Evolutionary conservation across 1,140 invertebrate genomes (phyloP).

Genomic region (Heliconius congener): DNA sequence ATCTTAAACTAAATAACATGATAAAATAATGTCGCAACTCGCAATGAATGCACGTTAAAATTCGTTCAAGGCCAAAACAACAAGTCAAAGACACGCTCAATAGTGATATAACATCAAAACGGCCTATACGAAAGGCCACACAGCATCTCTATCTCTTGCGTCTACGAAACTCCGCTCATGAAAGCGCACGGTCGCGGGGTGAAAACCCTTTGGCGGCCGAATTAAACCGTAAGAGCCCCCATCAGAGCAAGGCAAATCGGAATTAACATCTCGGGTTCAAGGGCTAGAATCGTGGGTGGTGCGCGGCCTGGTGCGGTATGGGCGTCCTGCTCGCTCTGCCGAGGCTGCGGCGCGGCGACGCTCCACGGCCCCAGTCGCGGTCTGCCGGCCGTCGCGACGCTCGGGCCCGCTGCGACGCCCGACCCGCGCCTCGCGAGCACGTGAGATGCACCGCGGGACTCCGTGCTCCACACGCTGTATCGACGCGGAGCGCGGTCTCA

Average conservation of each 20-base stretch:
- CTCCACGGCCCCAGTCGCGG: slow-evolving; percentile 71
- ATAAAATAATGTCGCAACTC: slow-evolving; percentile 27
- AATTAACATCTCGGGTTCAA: slow-evolving; percentile 70
- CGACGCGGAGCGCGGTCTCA: slow-evolving; percentile 57
- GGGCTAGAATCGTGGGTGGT: slow-evolving; percentile 70
- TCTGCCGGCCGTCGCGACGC: slow-evolving; percentile 78
- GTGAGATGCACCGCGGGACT: slow-evolving; percentile 63
- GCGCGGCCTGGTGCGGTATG: slow-evolving; percentile 53
- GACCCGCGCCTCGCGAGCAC: slow-evolving; percentile 52
- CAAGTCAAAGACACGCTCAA: slow-evolving; percentile 64
- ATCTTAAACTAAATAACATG: neutral
- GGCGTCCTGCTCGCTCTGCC: slow-evolving; percentile 73
- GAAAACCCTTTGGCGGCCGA: slow-evolving; percentile 68
- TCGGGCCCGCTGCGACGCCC: slow-evolving; percentile 65
- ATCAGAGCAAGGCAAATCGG: slow-evolving; percentile 64
- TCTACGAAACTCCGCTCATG: slow-evolving; percentile 63
- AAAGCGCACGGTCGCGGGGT: slow-evolving; percentile 66
- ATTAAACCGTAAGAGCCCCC: slow-evolving; percentile 62
- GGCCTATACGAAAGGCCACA: slow-evolving; percentile 62
- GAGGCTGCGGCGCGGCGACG: slow-evolving; percentile 70
- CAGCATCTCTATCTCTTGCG: slow-evolving; percentile 76
- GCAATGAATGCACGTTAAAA: slow-evolving; percentile 49
- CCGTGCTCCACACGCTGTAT: slow-evolving; percentile 39
- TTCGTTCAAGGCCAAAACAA: slow-evolving; percentile 70
- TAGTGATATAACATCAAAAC: slow-evolving; percentile 73